phyloP scores from a whole-genome alignment of 2,888 invertebrate genomes.

The Epirrhoe alternata region DNA sequence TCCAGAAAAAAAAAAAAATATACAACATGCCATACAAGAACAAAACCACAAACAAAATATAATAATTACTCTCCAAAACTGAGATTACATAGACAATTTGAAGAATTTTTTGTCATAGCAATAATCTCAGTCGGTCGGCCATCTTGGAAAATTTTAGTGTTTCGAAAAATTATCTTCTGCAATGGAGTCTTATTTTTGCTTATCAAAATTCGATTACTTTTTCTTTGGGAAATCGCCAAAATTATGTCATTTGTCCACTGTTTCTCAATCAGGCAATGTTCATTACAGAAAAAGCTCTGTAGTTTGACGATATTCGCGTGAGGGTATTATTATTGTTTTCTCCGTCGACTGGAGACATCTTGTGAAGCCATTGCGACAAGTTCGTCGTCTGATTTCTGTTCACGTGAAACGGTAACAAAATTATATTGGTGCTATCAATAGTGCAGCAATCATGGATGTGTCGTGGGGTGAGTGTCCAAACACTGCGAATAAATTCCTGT shows the following conservation, averaged over 20 bases:
- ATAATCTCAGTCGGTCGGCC: conserved; percentile 60
- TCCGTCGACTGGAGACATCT: conserved; percentile 84
- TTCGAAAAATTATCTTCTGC: conserved; percentile 82
- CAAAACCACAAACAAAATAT: too few species aligned
- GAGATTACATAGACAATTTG: conserved; percentile 6
- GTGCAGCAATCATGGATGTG: conserved; percentile 86
- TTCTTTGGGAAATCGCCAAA: conserved; percentile 80
- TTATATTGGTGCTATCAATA: conserved; percentile 72
- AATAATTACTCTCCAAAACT: neutral
- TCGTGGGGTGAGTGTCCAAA: conserved; percentile 87
- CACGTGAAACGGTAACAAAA: conserved; percentile 76
- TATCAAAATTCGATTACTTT: conserved; percentile 78
- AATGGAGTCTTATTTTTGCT: conserved; percentile 84
- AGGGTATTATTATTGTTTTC: conserved; percentile 73
- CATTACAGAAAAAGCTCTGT: conserved; percentile 78
- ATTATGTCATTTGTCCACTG: conserved; percentile 81
- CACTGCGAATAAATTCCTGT: conserved; percentile 46
- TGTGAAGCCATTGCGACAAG: conserved; percentile 77
- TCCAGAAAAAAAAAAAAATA: too few species aligned
- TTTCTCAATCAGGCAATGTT: conserved; percentile 76
- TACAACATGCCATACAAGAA: too few species aligned
- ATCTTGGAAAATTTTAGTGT: conserved; percentile 76
- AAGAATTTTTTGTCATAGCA: conserved; percentile 47
- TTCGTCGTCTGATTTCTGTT: conserved; percentile 74
- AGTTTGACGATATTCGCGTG: conserved; percentile 82